Evolutionary conservation across 1,140 invertebrate genomes (phyloP).

Genomic region (Diprion similis): DNA sequence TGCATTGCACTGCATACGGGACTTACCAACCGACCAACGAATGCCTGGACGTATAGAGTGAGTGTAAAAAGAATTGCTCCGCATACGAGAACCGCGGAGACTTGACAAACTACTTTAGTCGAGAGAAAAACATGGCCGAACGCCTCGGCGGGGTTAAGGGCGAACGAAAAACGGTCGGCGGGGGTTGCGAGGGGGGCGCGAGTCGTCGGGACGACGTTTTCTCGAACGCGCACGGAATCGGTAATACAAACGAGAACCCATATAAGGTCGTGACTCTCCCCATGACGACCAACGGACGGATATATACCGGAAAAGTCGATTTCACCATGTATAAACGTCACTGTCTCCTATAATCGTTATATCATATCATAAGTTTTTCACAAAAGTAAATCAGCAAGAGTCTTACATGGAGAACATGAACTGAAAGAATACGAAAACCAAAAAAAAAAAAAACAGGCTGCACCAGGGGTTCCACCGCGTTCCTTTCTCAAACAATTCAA

Average conservation of each 20-base stretch:
- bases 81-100: conserved; percentile 38
- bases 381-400: too few species aligned
- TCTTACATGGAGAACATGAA: too few species aligned
- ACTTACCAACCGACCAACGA: too few species aligned
- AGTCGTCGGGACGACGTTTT: conserved; percentile 31
- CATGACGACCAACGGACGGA: not conserved
- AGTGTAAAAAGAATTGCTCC: not conserved
- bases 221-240: conserved; percentile 44
- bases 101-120: conserved; percentile 42
- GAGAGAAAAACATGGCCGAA: conserved; percentile 36
- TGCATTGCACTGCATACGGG: too few species aligned
- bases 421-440: too few species aligned
- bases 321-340: conserved; percentile 5
- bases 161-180: conserved; percentile 9
- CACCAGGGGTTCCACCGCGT: too few species aligned
- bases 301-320: not conserved
- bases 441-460: too few species aligned
- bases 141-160: conserved; percentile 8
- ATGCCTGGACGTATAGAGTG: too few species aligned
- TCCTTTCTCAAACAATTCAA: too few species aligned
- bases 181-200: conserved; percentile 25
- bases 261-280: not conserved
- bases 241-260: conserved; percentile 38
- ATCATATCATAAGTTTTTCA: too few species aligned
- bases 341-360: not conserved